Evolutionary conservation across 2,888 invertebrate species (phyloP).

Genomic region (Eumacrocentrus americanus): DNA sequence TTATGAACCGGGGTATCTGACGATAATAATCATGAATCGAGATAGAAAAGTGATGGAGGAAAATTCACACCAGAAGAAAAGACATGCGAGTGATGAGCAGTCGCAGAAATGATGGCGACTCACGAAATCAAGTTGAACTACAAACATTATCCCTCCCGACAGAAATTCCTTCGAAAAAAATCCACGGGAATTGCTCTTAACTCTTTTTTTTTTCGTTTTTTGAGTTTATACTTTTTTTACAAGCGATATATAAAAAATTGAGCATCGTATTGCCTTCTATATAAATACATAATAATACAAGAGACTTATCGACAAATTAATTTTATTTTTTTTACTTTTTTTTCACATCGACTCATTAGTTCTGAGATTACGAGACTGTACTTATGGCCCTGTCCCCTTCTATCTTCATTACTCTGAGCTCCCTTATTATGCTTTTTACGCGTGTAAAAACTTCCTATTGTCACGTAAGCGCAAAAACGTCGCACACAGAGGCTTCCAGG

Average conservation of each 20-base stretch:
- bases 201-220: slow-evolving; percentile 1
- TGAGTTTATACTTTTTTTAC: slow-evolving; percentile 37
- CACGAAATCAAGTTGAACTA: slow-evolving; percentile 1
- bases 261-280: slow-evolving; percentile 52
- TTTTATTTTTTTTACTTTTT: slow-evolving; percentile 4
- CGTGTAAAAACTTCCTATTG: no score
- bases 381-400: neutral
- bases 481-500: slow-evolving; percentile 5
- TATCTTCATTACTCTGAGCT: neutral
- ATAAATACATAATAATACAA: slow-evolving; percentile 49
- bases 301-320: slow-evolving; percentile 29
- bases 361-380: neutral
- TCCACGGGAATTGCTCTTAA: slow-evolving; percentile 10
- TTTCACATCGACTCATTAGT: neutral
- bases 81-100: neutral
- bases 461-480: slow-evolving; percentile 2
- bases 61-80: neutral
- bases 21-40: neutral
- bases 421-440: slow-evolving; percentile 2
- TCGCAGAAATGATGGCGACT: neutral
- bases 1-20: neutral
- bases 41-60: neutral
- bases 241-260: slow-evolving; percentile 59
- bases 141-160: neutral
- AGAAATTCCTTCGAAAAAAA: neutral